These are phyloP conservation scores for Darevskia nairensis DNA, from an alignment of 2,797 vertebrate genomes.

Conservation along the genomic window DNA sequence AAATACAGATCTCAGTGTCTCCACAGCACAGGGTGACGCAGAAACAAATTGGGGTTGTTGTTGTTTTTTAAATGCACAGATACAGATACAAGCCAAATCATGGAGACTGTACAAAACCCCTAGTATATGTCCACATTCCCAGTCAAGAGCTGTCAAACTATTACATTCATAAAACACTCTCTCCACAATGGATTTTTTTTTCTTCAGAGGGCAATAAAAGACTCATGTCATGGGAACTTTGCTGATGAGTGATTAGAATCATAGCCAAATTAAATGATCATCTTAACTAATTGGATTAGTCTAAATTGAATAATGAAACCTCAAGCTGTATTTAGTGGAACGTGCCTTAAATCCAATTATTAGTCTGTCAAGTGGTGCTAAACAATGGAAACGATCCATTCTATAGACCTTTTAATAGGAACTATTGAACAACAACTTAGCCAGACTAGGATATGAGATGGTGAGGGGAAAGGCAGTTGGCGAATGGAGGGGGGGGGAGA, in stretches of 20 bases:
- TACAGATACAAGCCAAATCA: too few relatives aligned
- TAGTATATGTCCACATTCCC: not conserved
- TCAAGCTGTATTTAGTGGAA: slow-evolving; percentile 80
- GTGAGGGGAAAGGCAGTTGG: slow-evolving; percentile 40
- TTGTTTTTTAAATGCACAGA: too few relatives aligned
- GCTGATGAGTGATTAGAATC: slow-evolving; percentile 75
- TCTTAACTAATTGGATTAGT: slow-evolving; percentile 79
- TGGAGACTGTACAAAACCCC: too few relatives aligned
- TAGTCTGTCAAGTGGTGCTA: slow-evolving; percentile 76
- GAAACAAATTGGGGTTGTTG: too few relatives aligned
- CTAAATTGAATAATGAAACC: slow-evolving; percentile 80
- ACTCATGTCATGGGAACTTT: slow-evolving; percentile 68
- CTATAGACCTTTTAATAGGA: slow-evolving; percentile 71
- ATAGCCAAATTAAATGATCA: slow-evolving; percentile 80
- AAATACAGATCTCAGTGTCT: too few relatives aligned
- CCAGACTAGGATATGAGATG: slow-evolving; percentile 58
- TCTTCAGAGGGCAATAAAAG: slow-evolving; percentile 57
- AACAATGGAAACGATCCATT: slow-evolving; percentile 69
- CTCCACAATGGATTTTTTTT: slow-evolving; percentile 27
- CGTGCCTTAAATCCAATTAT: slow-evolving; percentile 77
- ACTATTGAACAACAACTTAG: slow-evolving; percentile 67
- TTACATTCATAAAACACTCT: not conserved
- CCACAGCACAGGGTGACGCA: too few relatives aligned
- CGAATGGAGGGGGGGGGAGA: not conserved
- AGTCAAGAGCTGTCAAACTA: slow-evolving; percentile 16